Evolutionary conservation across 2,888 invertebrate species (phyloP), one percentile per base, ranked within the genome.

Genomic region (Achlya flavicornis): DNA sequence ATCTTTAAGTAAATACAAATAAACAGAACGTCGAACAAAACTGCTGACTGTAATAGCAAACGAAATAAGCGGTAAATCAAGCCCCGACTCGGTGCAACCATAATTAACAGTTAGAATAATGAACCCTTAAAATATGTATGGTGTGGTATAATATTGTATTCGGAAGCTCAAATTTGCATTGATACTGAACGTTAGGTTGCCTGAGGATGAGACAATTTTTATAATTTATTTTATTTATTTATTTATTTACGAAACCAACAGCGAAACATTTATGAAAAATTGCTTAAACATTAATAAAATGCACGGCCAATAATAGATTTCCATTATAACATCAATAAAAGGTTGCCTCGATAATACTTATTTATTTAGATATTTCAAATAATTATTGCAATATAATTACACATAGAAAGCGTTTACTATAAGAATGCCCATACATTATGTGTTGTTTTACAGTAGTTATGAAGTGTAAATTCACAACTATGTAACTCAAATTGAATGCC

Each of bases 21-120:
- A n/a, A n/a, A n/a, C n/a, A 61, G 53, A 73, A 67, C 53, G 63
- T 61, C 16, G 19, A 65, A 66, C 64, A 71, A 26, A 46, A 70
- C 65, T 61, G 75, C 75, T 71, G 71, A 75, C 62, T 68, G 67
- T 63, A 68, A 64, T 8, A 16, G 65, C 67, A 77, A 71, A 75
- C 68, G 71, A 73, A 76, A 64, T 41, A 57, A 66, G 65, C 61
- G 66, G 66, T 61, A 64, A 70, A 66, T 68, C 70, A 67, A 65
- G 46, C 46, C n/a, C 46, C n/a, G 53, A 65, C 43, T 58, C 57
- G 61, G 58, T 60, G 68, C n/a, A 58, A 73, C 76, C 14, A 26
- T 38, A 46, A 33, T 16, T n/a, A 53, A 26, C 62, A 12, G 11
- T 46, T 32, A 7, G 8, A 7, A 38, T 72, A 72, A 75, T 74